These are phyloP conservation scores for Nesoenas mayeri DNA, from an alignment of 2,113 vertebrate genomes.

Conservation along the genomic window DNA sequence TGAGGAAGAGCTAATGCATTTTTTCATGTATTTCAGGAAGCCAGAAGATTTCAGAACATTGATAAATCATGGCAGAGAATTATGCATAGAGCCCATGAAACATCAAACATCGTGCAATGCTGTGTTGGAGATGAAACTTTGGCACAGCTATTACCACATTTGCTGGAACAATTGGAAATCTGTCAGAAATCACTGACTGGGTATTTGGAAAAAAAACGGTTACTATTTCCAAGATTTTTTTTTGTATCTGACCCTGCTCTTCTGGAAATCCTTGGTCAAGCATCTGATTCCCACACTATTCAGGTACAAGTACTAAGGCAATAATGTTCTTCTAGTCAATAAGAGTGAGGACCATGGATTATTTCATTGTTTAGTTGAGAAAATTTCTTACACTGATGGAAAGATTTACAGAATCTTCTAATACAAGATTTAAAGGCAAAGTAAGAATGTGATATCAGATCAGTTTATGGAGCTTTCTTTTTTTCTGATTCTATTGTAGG, in stretches of 20 bases:
- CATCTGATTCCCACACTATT: slow-evolving; percentile 83
- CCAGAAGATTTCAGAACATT: slow-evolving; percentile 86
- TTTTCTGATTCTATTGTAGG: slow-evolving; percentile 42
- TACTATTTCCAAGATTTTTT: slow-evolving; percentile 83
- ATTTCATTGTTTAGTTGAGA: neutral
- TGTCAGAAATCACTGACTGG: slow-evolving; percentile 83
- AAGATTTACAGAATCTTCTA: neutral
- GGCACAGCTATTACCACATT: slow-evolving; percentile 77
- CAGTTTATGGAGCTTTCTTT: neutral
- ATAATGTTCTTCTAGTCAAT: neutral
- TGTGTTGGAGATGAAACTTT: slow-evolving; percentile 86
- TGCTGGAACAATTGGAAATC: slow-evolving; percentile 81
- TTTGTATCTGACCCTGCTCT: slow-evolving; percentile 82
- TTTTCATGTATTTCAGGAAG: slow-evolving; percentile 74
- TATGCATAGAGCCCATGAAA: slow-evolving; percentile 83
- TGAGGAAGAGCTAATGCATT: neutral
- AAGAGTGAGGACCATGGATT: neutral
- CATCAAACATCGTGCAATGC: slow-evolving; percentile 80
- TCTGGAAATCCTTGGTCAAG: slow-evolving; percentile 83
- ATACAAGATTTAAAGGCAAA: neutral
- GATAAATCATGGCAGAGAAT: slow-evolving; percentile 87
- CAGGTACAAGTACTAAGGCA: slow-evolving; percentile 69
- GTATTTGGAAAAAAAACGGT: slow-evolving; percentile 82
- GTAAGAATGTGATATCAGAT: neutral
- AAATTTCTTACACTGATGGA: neutral